phyloP scores from a whole-genome alignment of 2,888 invertebrate genomes.

The Pyrocoelia pectoralis region DNA sequence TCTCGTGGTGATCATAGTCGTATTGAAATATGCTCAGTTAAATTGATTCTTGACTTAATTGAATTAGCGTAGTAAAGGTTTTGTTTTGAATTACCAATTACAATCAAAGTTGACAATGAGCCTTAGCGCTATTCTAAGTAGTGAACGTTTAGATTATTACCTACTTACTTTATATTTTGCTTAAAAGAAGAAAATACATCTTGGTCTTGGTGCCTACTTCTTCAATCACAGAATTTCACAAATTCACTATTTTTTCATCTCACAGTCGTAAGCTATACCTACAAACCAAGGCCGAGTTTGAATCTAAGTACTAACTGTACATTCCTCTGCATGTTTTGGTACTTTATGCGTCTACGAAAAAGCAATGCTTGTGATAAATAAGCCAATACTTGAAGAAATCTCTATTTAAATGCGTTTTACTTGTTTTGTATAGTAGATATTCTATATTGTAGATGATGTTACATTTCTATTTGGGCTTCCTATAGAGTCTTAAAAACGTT shows the following conservation, averaged over 20 bases:
- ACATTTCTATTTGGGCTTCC: slow-evolving; percentile 50
- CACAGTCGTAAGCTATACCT: too few relatives aligned
- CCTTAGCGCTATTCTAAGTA: not conserved
- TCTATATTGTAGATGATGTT: slow-evolving; percentile 28
- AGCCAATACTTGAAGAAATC: not conserved
- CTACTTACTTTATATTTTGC: not conserved
- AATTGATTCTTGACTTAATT: slow-evolving; percentile 47
- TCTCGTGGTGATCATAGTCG: slow-evolving; percentile 43
- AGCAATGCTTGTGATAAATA: not conserved
- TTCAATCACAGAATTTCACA: too few relatives aligned
- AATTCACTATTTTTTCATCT: too few relatives aligned
- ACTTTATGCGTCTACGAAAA: not conserved
- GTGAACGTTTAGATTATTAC: not conserved
- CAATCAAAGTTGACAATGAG: slow-evolving; percentile 9
- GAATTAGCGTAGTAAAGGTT: not conserved
- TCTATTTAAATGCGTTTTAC: not conserved
- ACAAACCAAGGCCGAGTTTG: too few relatives aligned
- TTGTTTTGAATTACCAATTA: not conserved
- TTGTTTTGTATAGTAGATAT: slow-evolving; percentile 24
- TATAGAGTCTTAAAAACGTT: slow-evolving; percentile 42
- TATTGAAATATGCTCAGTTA: slow-evolving; percentile 52
- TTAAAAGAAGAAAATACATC: not conserved
- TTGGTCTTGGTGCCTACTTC: not conserved
- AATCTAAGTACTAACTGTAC: too few relatives aligned
- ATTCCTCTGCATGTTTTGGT: too few relatives aligned